Percentiles rank a stretch among this genome's conserved stretches.
Conservation (phyloP, 1,140 invertebrate species). For the Andricus grossulariae region DNA sequence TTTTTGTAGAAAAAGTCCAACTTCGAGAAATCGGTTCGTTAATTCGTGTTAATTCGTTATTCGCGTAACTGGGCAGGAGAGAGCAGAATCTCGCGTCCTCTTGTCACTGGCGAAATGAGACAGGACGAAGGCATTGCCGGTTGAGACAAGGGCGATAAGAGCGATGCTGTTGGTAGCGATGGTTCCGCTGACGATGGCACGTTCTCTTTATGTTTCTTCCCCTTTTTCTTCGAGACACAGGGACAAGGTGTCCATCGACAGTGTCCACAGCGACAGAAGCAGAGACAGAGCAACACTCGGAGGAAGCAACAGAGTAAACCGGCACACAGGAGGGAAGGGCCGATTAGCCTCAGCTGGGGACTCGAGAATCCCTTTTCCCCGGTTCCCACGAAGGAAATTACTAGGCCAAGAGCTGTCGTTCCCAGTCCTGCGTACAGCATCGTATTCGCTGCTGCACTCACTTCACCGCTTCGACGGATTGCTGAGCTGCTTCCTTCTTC, state of each 20-base stretch:
- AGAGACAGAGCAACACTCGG: conserved; percentile 79
- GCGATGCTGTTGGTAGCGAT: conserved; percentile 61
- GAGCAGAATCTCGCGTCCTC: conserved; percentile 67
- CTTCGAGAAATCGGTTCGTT: background rate
- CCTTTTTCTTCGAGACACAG: conserved; percentile 56
- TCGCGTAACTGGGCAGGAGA: conserved; percentile 69
- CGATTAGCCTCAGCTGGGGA: conserved; percentile 87
- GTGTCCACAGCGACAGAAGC: conserved; percentile 76
- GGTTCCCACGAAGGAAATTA: conserved; percentile 91
- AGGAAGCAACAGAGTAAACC: conserved; percentile 79
- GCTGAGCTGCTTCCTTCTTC: conserved; percentile 66
- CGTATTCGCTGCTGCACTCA: conserved; percentile 83
- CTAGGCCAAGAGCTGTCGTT: conserved; percentile 86
- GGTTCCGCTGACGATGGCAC: conserved; percentile 41
- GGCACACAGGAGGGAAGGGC: conserved; percentile 83
- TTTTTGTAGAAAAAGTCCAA: conserved; percentile 61
- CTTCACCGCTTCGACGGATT: conserved; percentile 72
- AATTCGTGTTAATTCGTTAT: conserved; percentile 43
- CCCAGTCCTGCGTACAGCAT: conserved; percentile 90
- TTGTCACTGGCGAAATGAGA: conserved; percentile 54
- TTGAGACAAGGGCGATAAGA: conserved; percentile 51
- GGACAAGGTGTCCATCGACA: conserved; percentile 65
- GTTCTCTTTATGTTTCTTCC: conserved; percentile 58
- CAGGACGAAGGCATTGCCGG: conserved; percentile 50
- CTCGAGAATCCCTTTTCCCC: conserved; percentile 94